Evolutionary conservation across 1,140 invertebrate genomes (phyloP).

Genomic region (Hydropsyche tenuis): DNA sequence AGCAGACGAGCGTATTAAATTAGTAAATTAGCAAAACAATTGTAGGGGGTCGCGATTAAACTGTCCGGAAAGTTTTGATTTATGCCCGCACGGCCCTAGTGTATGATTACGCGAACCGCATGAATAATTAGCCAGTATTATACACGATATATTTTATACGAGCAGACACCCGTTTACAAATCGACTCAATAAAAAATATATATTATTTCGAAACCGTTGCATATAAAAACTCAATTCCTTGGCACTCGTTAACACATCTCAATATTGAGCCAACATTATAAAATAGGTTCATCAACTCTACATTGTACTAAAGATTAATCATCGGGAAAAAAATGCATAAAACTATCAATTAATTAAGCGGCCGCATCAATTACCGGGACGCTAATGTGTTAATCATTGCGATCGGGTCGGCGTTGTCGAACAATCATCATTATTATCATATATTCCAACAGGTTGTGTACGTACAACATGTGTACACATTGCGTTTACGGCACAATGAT

Average conservation of each 20-base stretch:
- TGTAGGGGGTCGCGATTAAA: constrained; percentile 37
- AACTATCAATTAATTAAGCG: too few relatives aligned
- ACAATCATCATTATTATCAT: background rate
- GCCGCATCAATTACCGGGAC: background rate
- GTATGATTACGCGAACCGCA: constrained; percentile 39
- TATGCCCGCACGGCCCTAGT: constrained; percentile 30
- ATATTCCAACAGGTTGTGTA: background rate
- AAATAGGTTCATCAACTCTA: too few relatives aligned
- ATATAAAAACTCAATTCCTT: too few relatives aligned
- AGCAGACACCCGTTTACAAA: constrained; percentile 28
- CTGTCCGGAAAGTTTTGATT: constrained; percentile 42
- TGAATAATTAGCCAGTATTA: constrained; percentile 38
- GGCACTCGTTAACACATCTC: too few relatives aligned
- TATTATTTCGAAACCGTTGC: too few relatives aligned
- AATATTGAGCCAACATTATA: too few relatives aligned
- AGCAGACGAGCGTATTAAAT: constrained; percentile 31
- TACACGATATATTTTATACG: constrained; percentile 3
- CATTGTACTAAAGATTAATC: too few relatives aligned
- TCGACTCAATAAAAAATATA: background rate
- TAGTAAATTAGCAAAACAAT: constrained; percentile 39
- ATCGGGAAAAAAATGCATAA: too few relatives aligned
- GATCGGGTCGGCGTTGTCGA: background rate
- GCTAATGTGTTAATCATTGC: constrained; percentile 4
- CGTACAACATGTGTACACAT: background rate
- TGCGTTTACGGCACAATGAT: background rate